These are phyloP conservation scores for Drosophila colorata DNA, from an alignment of 2,888 invertebrate genomes.

Conservation along the genomic window DNA sequence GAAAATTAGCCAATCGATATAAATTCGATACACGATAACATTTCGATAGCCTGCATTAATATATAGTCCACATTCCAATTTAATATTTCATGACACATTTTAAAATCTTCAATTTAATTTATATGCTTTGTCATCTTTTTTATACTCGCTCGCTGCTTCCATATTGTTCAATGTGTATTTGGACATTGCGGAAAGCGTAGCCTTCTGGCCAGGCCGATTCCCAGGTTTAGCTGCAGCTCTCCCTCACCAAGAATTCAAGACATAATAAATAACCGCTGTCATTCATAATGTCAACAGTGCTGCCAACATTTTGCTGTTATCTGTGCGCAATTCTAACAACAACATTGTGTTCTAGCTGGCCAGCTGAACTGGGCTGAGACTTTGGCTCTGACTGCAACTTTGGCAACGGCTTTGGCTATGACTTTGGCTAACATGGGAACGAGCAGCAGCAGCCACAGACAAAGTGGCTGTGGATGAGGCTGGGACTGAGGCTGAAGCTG, in stretches of 20 bases:
- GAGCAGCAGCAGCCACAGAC: constrained; percentile 49
- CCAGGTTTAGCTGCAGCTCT: constrained; percentile 34
- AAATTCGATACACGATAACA: too few relatives aligned
- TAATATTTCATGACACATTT: constrained; percentile 6
- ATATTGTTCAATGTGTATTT: constrained; percentile 16
- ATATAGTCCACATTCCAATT: too few relatives aligned
- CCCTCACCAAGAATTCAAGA: constrained; percentile 51
- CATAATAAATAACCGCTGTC: constrained; percentile 81
- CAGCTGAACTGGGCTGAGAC: constrained; percentile 44
- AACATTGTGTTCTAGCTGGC: constrained; percentile 57
- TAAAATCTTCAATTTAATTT: constrained; percentile 22
- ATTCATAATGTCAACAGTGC: constrained; percentile 81
- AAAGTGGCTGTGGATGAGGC: constrained; percentile 55
- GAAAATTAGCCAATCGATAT: too few relatives aligned
- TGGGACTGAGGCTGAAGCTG: constrained; percentile 1
- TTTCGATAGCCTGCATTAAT: too few relatives aligned
- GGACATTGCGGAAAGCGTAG: not conserved
- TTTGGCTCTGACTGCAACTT: constrained; percentile 34
- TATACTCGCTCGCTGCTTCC: constrained; percentile 22
- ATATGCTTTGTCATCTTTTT: not conserved
- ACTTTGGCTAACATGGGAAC: constrained; percentile 51
- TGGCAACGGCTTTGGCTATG: constrained; percentile 32
- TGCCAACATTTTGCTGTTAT: constrained; percentile 80
- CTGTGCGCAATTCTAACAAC: constrained; percentile 78
- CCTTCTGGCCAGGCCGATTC: constrained; percentile 29